Evolutionary conservation across 1,140 invertebrate species (phyloP).

Genomic region (Steinernema feltiae): DNA sequence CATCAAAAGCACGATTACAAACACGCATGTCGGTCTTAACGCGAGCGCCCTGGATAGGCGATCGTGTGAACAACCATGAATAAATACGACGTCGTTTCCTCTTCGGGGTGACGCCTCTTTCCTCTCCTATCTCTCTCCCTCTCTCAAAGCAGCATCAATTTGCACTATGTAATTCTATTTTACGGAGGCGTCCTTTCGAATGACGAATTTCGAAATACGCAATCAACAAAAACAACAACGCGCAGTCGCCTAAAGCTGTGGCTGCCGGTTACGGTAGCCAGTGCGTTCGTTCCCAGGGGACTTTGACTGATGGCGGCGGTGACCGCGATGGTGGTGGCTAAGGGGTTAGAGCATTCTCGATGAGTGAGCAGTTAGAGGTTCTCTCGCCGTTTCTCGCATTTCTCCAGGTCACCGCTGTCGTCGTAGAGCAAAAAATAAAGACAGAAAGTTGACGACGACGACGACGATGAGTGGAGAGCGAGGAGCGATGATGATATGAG

Average conservation of each 20-base stretch:
- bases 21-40: background rate
- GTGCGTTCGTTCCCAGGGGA: too few relatives aligned
- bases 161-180: background rate
- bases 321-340: too few relatives aligned
- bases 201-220: background rate
- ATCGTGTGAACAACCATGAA: background rate
- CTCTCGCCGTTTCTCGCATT: background rate
- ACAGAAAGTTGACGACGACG: background rate
- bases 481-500: background rate
- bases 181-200: background rate
- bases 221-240: too few relatives aligned
- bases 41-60: background rate
- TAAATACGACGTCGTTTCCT: background rate
- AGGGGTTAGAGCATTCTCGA: too few relatives aligned
- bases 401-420: background rate
- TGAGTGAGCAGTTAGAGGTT: background rate
- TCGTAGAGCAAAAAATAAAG: background rate
- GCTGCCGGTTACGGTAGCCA: background rate
- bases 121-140: background rate
- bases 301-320: too few relatives aligned
- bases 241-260: background rate
- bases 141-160: background rate
- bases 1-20: background rate
- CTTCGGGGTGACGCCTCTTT: background rate
- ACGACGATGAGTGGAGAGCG: background rate